Evolutionary conservation across 2,113 vertebrate species (phyloP).

Genomic region (Megaceryle torquata): DNA sequence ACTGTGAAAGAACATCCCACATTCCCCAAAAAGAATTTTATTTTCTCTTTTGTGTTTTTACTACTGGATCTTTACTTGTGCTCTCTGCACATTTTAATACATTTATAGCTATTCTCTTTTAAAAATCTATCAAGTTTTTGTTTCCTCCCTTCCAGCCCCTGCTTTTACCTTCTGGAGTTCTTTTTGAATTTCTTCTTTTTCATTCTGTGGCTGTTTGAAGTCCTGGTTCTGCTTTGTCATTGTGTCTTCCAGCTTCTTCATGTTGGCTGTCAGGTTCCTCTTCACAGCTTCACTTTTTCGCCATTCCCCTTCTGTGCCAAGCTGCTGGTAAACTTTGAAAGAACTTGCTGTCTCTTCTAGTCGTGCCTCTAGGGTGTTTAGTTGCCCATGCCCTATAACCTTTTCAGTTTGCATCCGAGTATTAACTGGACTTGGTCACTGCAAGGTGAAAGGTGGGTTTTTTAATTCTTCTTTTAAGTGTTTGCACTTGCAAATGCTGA

Average conservation of each 20-base stretch:
- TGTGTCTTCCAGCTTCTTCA: background rate
- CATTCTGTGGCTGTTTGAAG: background rate
- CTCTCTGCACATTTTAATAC: background rate
- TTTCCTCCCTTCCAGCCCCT: background rate
- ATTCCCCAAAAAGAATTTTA: background rate
- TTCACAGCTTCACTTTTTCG: background rate
- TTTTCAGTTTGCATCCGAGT: background rate
- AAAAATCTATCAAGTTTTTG: conserved; percentile 1
- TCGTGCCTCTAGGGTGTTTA: background rate
- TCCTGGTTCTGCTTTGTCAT: conserved; percentile 17
- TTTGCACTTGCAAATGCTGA: background rate
- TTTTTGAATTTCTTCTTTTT: conserved; percentile 19
- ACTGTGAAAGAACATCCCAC: background rate
- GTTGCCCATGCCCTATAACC: background rate
- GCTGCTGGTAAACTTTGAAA: background rate
- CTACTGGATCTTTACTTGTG: background rate
- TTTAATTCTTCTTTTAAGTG: background rate
- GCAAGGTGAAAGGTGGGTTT: background rate
- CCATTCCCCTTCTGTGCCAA: background rate
- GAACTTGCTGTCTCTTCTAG: background rate
- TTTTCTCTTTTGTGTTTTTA: background rate
- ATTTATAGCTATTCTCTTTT: conserved; percentile 17
- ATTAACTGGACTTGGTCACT: background rate
- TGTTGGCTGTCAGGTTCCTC: background rate
- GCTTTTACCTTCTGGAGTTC: background rate